phyloP scores from a whole-genome alignment of 2,888 invertebrate species.

The Timandra comae region DNA sequence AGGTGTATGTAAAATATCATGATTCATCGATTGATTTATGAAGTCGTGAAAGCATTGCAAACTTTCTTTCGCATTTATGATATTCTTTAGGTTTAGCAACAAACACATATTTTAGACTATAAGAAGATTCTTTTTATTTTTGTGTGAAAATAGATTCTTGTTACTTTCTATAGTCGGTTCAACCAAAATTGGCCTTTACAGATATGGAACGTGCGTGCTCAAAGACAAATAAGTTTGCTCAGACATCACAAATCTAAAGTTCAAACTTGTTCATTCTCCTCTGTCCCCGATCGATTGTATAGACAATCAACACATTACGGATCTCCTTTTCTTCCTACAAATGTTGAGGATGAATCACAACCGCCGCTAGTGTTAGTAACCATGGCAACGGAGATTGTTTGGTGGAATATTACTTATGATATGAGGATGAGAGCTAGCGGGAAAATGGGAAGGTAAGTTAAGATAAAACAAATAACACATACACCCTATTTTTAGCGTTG shows the following conservation, averaged over 20 bases:
- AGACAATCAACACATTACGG: constrained; percentile 27
- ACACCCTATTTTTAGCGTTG: too few species aligned
- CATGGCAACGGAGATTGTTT: constrained; percentile 75
- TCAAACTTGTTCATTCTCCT: constrained; percentile 71
- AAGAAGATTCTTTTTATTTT: too few species aligned
- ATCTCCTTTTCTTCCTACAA: constrained; percentile 11
- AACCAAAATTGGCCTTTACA: too few species aligned
- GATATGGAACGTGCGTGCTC: constrained; percentile 69
- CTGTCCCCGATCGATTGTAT: constrained; percentile 52
- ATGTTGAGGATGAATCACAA: constrained; percentile 33
- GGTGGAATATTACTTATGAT: constrained; percentile 73
- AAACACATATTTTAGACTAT: too few species aligned
- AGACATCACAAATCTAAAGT: constrained; percentile 74
- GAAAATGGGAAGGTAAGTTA: constrained; percentile 39
- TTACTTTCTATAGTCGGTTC: too few species aligned
- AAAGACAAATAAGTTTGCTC: constrained; percentile 52
- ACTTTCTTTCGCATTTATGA: too few species aligned
- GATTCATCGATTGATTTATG: too few species aligned
- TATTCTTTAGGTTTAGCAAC: too few species aligned
- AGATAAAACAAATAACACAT: too few species aligned
- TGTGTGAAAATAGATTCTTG: too few species aligned
- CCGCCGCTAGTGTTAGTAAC: constrained; percentile 72
- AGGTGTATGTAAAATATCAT: too few species aligned
- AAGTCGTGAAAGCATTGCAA: too few species aligned
- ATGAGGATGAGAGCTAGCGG: constrained; percentile 38